Evolutionary conservation across 2,888 invertebrate genomes (phyloP), one percentile per base, ranked within the genome.

Genomic region (Trichopria drosophilae): DNA sequence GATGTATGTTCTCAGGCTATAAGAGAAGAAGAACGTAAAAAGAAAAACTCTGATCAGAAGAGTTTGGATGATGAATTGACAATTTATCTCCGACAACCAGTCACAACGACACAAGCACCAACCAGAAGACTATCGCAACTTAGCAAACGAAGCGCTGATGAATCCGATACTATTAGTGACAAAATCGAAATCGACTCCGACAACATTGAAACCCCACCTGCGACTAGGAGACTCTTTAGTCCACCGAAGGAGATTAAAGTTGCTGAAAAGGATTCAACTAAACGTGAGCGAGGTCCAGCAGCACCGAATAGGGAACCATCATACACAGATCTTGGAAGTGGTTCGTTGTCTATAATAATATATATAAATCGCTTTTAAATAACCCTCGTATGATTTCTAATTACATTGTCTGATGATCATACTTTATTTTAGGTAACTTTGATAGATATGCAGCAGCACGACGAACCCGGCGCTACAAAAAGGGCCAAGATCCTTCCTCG

Each of bases 161-260:
- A 68, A 13, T 7, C 42, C 24, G 66, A 71, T 23, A 65, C 64
- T 12, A 71, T 78, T 10, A 80, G 81, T 13, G 87, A 88, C 63
- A 85, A 85, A 69, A 84, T 86, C 9, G 91, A 92, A 68, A 90
- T 93, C 29, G 93, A 93, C 72, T 90, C 91, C 3, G 93, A 93
- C 63, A 93, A 93, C 64, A 88, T 93, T 23, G 92, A 93, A 78
- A 93, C 93, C 2, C 92, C 93, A 15, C 92, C 93, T 4, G 88
- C 86, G 0, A 86, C 86, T 13, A 80, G 92, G 47, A 83, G 87
- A 61, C 76, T 83, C 20, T 85, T 86, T 66, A 83, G 81, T 49
- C 82, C 84, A 2, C 82, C 84, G 2, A 81, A 82, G 24, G 83
- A 83, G 32, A 77, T 79, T 18, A 81, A 81, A 63, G 69, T 79